These are phyloP conservation scores for Bubo blakistoni DNA, from an alignment of 2,113 vertebrate genomes.

Conservation along the genomic window DNA sequence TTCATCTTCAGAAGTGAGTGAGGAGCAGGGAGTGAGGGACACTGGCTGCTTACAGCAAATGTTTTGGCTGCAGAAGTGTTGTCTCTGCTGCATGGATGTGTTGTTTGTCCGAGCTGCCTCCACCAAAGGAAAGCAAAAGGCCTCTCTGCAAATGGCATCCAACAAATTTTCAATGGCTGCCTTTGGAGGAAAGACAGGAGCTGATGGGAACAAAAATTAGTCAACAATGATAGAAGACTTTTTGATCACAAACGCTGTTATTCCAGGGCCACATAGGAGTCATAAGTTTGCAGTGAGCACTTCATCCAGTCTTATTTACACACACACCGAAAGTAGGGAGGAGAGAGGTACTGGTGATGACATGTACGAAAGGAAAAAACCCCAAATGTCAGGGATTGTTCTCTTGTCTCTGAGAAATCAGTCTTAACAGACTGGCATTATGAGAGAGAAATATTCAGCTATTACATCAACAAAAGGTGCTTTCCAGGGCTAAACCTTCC, in stretches of 20 bases:
- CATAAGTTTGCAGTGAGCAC: background rate
- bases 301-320: background rate
- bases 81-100: background rate
- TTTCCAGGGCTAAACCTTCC: background rate
- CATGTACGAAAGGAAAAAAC: background rate
- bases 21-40: background rate
- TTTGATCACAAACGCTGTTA: background rate
- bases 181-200: background rate
- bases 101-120: background rate
- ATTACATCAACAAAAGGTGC: background rate
- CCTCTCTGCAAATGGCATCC: background rate
- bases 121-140: background rate
- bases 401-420: background rate
- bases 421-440: background rate
- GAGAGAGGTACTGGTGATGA: background rate
- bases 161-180: background rate
- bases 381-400: background rate
- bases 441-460: background rate
- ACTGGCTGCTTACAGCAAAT: fast-evolving
- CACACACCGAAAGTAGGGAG: background rate
- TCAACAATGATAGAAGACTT: background rate
- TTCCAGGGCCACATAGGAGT: background rate
- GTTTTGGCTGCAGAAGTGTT: background rate
- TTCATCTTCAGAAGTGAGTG: background rate
- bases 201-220: background rate